Evolutionary conservation across 1,140 invertebrate species (phyloP).

Genomic region (Pararge aegeria): DNA sequence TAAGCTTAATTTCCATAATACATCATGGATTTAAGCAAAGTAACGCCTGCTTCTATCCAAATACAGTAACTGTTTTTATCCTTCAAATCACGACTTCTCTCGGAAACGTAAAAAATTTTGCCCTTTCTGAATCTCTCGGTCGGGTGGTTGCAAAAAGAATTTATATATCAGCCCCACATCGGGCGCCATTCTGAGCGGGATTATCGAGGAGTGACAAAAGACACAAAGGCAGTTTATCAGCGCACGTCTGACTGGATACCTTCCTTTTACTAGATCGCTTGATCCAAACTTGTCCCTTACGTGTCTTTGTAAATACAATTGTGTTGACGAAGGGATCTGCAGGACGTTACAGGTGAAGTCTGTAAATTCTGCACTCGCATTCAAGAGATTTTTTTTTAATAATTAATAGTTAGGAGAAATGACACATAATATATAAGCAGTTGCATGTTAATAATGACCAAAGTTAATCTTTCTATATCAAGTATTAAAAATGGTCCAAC

Average conservation of each 20-base stretch:
- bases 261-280: conserved; percentile 43
- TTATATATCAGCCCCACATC: conserved; percentile 34
- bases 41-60: too few species aligned
- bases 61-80: too few species aligned
- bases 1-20: too few species aligned
- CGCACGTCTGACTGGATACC: conserved; percentile 50
- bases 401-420: too few species aligned
- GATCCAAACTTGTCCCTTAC: conserved; percentile 40
- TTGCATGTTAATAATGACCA: too few species aligned
- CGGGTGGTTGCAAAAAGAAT: conserved; percentile 29
- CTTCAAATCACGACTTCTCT: too few species aligned
- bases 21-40: too few species aligned
- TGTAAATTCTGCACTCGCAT: not conserved
- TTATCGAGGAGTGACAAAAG: conserved; percentile 50
- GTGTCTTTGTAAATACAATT: conserved; percentile 24
- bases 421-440: too few species aligned
- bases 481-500: too few species aligned
- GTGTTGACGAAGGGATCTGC: not conserved
- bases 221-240: conserved; percentile 56
- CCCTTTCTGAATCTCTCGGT: not conserved
- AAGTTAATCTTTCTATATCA: too few species aligned
- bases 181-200: conserved; percentile 35
- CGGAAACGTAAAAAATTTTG: not conserved
- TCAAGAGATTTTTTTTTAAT: too few species aligned
- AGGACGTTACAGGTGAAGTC: not conserved